A percentile compares a stretch with the other conserved stretches of the same genome.
These are phyloP conservation scores for Drosophila grimshawi DNA, from an alignment of 1,140 invertebrate genomes.

Conservation along the genomic window DNA sequence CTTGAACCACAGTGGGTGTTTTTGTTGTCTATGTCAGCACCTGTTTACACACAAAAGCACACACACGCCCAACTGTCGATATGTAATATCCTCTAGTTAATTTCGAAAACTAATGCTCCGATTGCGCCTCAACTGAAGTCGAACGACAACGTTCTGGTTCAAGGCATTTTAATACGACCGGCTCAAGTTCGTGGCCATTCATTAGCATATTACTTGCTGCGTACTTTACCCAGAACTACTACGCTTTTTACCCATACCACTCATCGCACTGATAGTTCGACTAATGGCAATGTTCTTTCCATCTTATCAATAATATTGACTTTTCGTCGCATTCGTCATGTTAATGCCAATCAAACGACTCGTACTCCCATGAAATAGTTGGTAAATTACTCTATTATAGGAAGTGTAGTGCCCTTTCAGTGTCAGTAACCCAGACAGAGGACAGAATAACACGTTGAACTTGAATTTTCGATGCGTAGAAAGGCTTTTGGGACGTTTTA, in stretches of 20 bases:
- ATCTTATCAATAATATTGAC: conserved; percentile 68
- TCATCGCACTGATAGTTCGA: conserved; percentile 45
- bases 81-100: conserved; percentile 60
- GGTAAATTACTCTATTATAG: conserved; percentile 35
- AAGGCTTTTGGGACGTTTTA: conserved; percentile 34
- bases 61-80: conserved; percentile 43
- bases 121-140: conserved; percentile 8
- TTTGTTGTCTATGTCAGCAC: conserved; percentile 43
- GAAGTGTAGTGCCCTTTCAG: conserved; percentile 49
- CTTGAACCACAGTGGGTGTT: conserved; percentile 67
- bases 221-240: conserved; percentile 36
- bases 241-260: conserved; percentile 4
- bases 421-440: conserved; percentile 74
- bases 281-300: conserved; percentile 58
- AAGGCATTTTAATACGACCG: conserved; percentile 54
- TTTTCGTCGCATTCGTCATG: conserved; percentile 24
- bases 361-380: conserved; percentile 29
- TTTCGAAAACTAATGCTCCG: conserved; percentile 32
- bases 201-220: conserved; percentile 68
- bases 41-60: conserved; percentile 52
- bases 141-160: conserved; percentile 32
- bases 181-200: conserved; percentile 78
- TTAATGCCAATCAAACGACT: conserved; percentile 42
- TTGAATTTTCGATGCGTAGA: conserved; percentile 58
- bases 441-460: conserved; percentile 70